These are phyloP conservation scores for Paramormyrops hopkinsi DNA, from an alignment of 2,797 vertebrate species.

Conservation along the genomic window DNA sequence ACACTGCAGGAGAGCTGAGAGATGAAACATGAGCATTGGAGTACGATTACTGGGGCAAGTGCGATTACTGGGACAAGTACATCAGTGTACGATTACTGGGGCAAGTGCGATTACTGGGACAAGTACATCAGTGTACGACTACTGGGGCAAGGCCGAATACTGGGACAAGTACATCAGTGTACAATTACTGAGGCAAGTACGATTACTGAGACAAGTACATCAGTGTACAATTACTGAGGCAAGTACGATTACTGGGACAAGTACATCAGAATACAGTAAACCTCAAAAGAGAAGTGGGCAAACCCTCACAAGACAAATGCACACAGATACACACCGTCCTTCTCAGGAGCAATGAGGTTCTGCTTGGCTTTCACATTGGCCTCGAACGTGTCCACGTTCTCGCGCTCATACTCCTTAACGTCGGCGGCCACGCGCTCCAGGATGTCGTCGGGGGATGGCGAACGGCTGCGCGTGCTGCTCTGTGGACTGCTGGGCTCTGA, in stretches of 20 bases:
- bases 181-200: neutral
- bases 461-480: conserved; percentile 87
- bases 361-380: conserved; percentile 93
- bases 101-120: neutral
- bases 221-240: neutral
- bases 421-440: conserved; percentile 90
- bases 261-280: neutral
- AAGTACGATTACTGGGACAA: neutral
- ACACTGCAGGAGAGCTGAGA: neutral
- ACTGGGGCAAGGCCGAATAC: neutral
- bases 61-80: neutral
- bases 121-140: neutral
- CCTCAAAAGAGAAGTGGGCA: neutral
- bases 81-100: neutral
- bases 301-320: neutral
- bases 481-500: conserved; percentile 95
- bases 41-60: neutral
- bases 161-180: neutral
- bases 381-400: conserved; percentile 94
- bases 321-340: conserved; percentile 69
- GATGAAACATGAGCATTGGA: neutral
- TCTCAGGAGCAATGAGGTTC: conserved; percentile 92
- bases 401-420: conserved; percentile 92
- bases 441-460: conserved; percentile 90
- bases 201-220: neutral